Percentiles rank a stretch among this genome's conserved stretches.
These are phyloP conservation scores for Drosophila gaucha DNA, from an alignment of 2,888 invertebrate genomes.

Conservation along the genomic window DNA sequence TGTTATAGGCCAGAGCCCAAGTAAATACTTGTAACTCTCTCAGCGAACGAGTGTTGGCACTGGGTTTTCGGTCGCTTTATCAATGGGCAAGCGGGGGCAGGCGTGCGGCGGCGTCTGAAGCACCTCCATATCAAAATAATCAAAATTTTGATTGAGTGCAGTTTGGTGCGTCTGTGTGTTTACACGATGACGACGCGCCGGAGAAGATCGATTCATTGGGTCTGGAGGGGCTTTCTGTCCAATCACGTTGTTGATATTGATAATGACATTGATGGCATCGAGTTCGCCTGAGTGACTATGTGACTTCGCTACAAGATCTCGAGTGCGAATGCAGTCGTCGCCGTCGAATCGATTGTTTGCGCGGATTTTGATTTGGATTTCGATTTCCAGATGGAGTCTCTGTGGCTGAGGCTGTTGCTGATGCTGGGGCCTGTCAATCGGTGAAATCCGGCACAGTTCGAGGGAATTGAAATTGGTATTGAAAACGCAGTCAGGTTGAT, in stretches of 20 bases:
- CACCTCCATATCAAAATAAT: slow-evolving; percentile 78
- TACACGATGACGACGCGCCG: slow-evolving; percentile 49
- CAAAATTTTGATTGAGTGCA: slow-evolving; percentile 80
- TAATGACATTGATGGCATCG: slow-evolving; percentile 82
- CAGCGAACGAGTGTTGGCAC: slow-evolving; percentile 1
- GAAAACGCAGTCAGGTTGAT: slow-evolving; percentile 31
- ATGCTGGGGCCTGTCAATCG: slow-evolving; percentile 64
- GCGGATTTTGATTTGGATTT: slow-evolving; percentile 70
- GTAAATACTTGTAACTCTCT: slow-evolving; percentile 51
- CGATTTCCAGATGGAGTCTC: slow-evolving; percentile 11
- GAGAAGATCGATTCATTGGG: slow-evolving; percentile 56
- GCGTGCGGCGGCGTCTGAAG: slow-evolving; percentile 61
- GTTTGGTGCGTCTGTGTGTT: slow-evolving; percentile 75
- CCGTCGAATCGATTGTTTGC: slow-evolving; percentile 66
- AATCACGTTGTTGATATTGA: slow-evolving; percentile 83
- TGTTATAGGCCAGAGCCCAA: slow-evolving; percentile 58
- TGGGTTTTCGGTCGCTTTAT: slow-evolving; percentile 48
- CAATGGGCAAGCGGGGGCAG: slow-evolving; percentile 50
- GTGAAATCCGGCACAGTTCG: slow-evolving; percentile 75
- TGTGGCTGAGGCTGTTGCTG: neutral
- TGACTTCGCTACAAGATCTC: slow-evolving; percentile 53
- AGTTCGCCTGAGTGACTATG: slow-evolving; percentile 75
- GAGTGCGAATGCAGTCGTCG: slow-evolving; percentile 71
- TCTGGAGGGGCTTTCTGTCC: slow-evolving; percentile 60
- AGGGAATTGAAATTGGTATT: slow-evolving; percentile 60